phyloP scores from a whole-genome alignment of 1,140 invertebrate genomes.

The Drusus annulatus region DNA sequence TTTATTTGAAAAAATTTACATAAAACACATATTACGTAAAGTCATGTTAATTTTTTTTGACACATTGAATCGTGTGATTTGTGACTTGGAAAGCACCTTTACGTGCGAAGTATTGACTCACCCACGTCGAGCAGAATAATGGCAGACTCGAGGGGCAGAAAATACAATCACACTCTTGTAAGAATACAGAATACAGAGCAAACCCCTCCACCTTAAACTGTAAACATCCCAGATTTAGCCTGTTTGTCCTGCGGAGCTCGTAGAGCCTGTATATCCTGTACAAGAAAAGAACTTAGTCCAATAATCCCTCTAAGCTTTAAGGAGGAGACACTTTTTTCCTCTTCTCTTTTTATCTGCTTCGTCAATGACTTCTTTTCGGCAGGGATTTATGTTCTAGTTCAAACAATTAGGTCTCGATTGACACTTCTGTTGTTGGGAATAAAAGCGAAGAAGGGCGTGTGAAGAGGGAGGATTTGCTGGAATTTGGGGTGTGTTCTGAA shows the following conservation, averaged over 20 bases:
- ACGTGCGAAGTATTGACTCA: no score
- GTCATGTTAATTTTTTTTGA: no score
- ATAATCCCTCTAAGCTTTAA: neutral
- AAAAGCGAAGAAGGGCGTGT: no score
- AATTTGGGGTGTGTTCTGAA: neutral
- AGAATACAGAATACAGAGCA: no score
- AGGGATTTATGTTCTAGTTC: conserved; percentile 7
- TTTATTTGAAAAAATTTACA: no score
- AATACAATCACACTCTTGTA: no score
- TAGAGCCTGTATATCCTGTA: neutral
- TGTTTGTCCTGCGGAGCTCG: neutral
- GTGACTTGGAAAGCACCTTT: no score
- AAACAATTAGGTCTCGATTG: conserved; percentile 7
- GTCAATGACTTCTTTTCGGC: neutral
- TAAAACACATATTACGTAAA: no score
- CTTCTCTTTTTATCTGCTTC: neutral
- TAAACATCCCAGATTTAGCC: conserved; percentile 7
- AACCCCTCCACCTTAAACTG: neutral
- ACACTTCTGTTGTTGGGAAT: neutral
- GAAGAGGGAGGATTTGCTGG: neutral
- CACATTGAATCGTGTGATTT: no score
- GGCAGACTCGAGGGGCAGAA: no score
- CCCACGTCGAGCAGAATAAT: no score
- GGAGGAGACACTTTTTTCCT: neutral
- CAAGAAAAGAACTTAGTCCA: neutral